A percentile compares a stretch with the other conserved stretches of the same genome.
phyloP scores from a whole-genome alignment of 2,113 vertebrate species.

The Paramormyrops kingsleyae region DNA sequence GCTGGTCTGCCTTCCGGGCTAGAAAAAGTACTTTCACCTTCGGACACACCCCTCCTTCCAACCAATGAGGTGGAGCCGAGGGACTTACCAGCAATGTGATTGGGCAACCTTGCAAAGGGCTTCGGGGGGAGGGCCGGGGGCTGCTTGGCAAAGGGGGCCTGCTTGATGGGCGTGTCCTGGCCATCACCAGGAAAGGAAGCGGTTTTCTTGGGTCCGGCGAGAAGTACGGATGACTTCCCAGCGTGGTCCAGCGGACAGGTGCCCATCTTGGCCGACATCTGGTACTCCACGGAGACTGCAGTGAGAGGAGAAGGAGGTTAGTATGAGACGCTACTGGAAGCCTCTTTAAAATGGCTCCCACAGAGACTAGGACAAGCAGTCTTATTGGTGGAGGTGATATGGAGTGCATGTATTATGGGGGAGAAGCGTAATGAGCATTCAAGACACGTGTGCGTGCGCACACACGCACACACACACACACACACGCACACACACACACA shows the following conservation, averaged over 20 bases:
- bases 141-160: constrained; percentile 81
- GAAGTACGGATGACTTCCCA: constrained; percentile 71
- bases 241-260: constrained; percentile 71
- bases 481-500: background rate
- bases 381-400: background rate
- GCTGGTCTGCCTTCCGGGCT: background rate
- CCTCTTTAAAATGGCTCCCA: background rate
- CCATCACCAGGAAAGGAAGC: constrained; percentile 67
- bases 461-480: background rate
- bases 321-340: background rate
- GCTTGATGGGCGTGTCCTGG: constrained; percentile 77
- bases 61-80: background rate
- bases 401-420: background rate
- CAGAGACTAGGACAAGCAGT: background rate
- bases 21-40: background rate
- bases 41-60: background rate
- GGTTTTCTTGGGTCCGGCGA: constrained; percentile 75
- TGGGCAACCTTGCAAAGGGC: constrained; percentile 86
- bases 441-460: background rate
- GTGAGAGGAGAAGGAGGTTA: constrained; percentile 2
- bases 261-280: constrained; percentile 63
- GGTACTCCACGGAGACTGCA: constrained; percentile 72
- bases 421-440: background rate
- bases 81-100: constrained; percentile 83
- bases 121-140: constrained; percentile 93